Conservation (phyloP, 2,113 vertebrate genomes). For the Vulpes ferrilata region DNA sequence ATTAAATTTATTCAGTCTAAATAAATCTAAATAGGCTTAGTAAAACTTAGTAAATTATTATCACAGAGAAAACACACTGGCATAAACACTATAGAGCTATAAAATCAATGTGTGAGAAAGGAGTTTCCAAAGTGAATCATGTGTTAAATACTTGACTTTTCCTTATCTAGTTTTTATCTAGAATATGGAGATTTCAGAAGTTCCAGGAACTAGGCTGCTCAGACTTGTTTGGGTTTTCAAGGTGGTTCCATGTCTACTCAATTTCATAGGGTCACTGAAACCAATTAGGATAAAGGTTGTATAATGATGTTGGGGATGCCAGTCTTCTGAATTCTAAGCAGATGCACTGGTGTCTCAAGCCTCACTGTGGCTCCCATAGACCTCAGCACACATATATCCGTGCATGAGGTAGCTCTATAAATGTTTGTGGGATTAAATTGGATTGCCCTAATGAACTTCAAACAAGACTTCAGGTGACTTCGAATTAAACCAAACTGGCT, state of each 20-base stretch:
- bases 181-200: neutral
- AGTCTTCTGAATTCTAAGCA: neutral
- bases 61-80: constrained; percentile 14
- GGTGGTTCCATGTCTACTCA: neutral
- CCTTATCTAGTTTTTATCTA: constrained; percentile 30
- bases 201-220: neutral
- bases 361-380: neutral
- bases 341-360: neutral
- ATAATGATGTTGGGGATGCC: neutral
- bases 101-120: neutral
- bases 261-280: neutral
- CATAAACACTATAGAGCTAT: neutral
- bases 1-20: constrained; percentile 39
- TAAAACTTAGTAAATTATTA: constrained; percentile 47
- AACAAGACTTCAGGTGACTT: constrained; percentile 68
- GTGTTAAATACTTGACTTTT: neutral
- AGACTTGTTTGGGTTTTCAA: neutral
- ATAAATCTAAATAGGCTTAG: neutral
- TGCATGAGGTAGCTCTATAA: neutral
- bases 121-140: neutral
- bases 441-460: constrained; percentile 68
- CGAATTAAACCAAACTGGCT: constrained; percentile 77
- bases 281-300: neutral
- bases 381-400: neutral
- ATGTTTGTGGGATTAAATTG: constrained; percentile 51